phyloP scores from a whole-genome alignment of 2,797 vertebrate genomes.

The Peromyscus eremicus region DNA sequence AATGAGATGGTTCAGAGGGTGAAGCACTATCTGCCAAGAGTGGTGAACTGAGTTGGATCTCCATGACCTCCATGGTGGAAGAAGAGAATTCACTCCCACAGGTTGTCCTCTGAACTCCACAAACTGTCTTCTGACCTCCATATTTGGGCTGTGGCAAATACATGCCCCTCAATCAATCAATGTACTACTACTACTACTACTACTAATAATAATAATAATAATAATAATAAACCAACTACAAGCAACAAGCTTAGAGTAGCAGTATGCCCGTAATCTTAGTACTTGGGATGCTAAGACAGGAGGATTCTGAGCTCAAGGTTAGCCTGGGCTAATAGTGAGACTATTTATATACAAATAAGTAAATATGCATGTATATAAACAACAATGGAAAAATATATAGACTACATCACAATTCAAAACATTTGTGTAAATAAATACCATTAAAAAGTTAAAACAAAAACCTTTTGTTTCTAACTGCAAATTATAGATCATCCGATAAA shows the following conservation, averaged over 20 bases:
- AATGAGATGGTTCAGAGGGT: not conserved
- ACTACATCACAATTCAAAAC: constrained; percentile 47
- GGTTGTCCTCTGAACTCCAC: not conserved
- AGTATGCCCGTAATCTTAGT: not conserved
- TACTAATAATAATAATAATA: not conserved
- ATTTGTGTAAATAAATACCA: constrained; percentile 1
- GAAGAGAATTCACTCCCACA: not conserved
- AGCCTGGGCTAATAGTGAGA: not conserved
- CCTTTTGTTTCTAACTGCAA: not conserved
- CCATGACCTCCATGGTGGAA: not conserved
- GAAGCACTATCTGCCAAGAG: not conserved
- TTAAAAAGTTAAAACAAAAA: not conserved
- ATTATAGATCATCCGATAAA: not conserved
- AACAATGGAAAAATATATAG: constrained; percentile 34
- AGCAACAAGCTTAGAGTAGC: not conserved
- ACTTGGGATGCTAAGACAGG: not conserved
- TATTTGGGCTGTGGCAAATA: not conserved
- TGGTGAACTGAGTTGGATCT: not conserved
- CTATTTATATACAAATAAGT: not conserved
- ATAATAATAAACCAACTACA: not conserved
- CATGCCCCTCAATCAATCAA: not conserved
- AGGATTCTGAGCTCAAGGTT: not conserved
- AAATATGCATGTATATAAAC: not conserved
- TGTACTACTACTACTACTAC: no score
- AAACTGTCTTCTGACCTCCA: no score